Percentiles rank a stretch among this genome's conserved stretches.
phyloP scores from a whole-genome alignment of 1,140 invertebrate genomes.

The Aporrectodea caliginosa region DNA sequence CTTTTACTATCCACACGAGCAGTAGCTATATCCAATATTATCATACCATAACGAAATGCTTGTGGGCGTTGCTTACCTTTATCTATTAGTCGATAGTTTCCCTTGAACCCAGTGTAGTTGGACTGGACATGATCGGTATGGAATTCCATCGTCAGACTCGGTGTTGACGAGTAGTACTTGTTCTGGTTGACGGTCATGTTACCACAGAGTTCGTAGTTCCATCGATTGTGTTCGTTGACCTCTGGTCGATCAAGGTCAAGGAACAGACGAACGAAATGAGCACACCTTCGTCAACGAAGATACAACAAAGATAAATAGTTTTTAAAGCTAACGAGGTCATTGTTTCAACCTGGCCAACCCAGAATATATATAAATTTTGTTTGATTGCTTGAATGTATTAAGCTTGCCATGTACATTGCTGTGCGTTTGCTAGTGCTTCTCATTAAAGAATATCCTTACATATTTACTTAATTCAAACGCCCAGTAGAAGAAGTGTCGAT shows the following conservation, averaged over 20 bases:
- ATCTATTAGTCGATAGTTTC: slow-evolving; percentile 75
- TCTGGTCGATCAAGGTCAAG: slow-evolving; percentile 65
- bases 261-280: slow-evolving; percentile 77
- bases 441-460: neutral
- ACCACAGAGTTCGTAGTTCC: slow-evolving; percentile 71
- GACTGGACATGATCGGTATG: slow-evolving; percentile 62
- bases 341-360: neutral
- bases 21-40: too few relatives aligned
- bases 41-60: too few relatives aligned
- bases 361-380: neutral
- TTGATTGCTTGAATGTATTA: too few relatives aligned
- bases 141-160: slow-evolving; percentile 74
- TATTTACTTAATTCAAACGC: too few relatives aligned
- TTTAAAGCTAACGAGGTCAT: too few relatives aligned
- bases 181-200: slow-evolving; percentile 60
- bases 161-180: slow-evolving; percentile 73
- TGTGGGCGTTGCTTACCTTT: slow-evolving; percentile 65
- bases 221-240: slow-evolving; percentile 76
- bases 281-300: slow-evolving; percentile 65
- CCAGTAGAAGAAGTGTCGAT: too few relatives aligned
- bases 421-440: neutral
- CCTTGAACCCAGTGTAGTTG: slow-evolving; percentile 72
- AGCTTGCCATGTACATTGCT: too few relatives aligned
- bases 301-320: slow-evolving; percentile 20
- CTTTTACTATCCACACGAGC: too few relatives aligned